These are phyloP conservation scores for Spheniscus mendiculus DNA, from an alignment of 2,113 vertebrate genomes.

Conservation along the genomic window DNA sequence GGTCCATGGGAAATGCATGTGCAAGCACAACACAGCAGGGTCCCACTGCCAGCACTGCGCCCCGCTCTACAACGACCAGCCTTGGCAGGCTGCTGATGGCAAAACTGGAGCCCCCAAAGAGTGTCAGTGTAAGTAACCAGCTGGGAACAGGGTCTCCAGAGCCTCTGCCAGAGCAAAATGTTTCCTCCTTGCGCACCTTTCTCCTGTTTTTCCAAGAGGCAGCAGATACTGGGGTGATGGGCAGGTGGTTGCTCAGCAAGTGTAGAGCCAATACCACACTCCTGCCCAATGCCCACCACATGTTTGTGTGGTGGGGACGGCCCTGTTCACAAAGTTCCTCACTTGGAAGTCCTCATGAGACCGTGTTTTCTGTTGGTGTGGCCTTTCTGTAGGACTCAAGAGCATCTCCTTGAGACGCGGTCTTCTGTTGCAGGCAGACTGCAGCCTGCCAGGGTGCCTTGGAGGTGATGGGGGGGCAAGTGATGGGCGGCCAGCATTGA, in stretches of 20 bases:
- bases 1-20: constrained; percentile 95
- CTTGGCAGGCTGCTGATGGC: constrained; percentile 93
- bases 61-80: constrained; percentile 89
- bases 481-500: background rate
- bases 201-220: background rate
- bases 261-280: fast-evolving
- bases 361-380: background rate
- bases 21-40: constrained; percentile 94
- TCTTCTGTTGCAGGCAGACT: background rate
- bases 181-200: background rate
- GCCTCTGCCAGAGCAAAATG: background rate
- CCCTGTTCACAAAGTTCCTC: background rate
- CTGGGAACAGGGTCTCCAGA: background rate
- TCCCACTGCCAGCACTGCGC: constrained; percentile 90
- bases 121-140: constrained; percentile 87
- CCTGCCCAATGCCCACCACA: background rate
- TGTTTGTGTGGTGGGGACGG: background rate
- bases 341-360: background rate
- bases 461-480: background rate
- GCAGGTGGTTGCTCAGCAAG: background rate
- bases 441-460: background rate
- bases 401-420: background rate
- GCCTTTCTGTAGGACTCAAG: background rate
- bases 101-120: constrained; percentile 87
- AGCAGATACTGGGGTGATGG: background rate